phyloP scores from a whole-genome alignment of 2,888 invertebrate species.

The Thelaira solivaga region DNA sequence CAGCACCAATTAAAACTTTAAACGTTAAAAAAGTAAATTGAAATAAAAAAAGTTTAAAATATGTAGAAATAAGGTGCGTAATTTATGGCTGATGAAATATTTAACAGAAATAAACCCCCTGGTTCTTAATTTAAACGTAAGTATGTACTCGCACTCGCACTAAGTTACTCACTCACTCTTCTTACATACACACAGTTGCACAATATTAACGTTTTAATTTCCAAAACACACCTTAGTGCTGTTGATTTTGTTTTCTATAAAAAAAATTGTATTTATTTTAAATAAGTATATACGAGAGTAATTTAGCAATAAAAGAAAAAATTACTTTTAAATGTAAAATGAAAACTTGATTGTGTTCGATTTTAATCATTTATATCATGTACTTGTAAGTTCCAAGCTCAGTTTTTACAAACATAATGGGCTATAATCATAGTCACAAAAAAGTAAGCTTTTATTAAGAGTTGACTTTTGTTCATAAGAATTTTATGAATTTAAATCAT shows the following conservation, averaged over 20 bases:
- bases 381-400: too few relatives aligned
- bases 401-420: too few relatives aligned
- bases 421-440: too few relatives aligned
- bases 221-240: slow-evolving; percentile 43
- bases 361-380: too few relatives aligned
- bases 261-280: background rate
- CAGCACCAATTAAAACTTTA: slow-evolving; percentile 32
- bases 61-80: slow-evolving; percentile 46
- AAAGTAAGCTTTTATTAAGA: too few relatives aligned
- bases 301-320: too few relatives aligned
- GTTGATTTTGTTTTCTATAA: slow-evolving; percentile 4
- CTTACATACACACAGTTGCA: background rate
- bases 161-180: background rate
- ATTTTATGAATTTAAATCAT: too few relatives aligned
- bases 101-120: slow-evolving; percentile 9
- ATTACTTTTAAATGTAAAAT: too few relatives aligned
- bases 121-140: background rate
- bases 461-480: too few relatives aligned
- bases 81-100: slow-evolving; percentile 40
- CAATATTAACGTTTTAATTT: slow-evolving; percentile 36
- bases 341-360: too few relatives aligned
- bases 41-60: slow-evolving; percentile 6
- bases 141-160: background rate
- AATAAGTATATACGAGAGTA: slow-evolving; percentile 13
- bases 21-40: background rate